These are phyloP conservation scores for Drosophila vallismaia DNA, from an alignment of 2,888 invertebrate genomes.

Conservation along the genomic window DNA sequence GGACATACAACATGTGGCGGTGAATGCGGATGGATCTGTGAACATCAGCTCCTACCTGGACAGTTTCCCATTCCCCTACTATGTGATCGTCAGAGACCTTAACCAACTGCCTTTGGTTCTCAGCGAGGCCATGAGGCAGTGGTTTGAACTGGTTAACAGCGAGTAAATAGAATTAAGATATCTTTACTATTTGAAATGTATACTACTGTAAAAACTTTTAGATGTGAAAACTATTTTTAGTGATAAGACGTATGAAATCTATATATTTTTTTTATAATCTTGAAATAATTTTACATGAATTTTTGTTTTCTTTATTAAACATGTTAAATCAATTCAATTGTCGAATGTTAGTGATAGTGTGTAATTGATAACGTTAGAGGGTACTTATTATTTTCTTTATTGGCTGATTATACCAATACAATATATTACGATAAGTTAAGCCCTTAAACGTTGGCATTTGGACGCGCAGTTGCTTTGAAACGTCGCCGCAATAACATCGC, in stretches of 20 bases:
- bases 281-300: background rate
- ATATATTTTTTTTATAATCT: background rate
- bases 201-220: background rate
- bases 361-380: background rate
- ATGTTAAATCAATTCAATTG: background rate
- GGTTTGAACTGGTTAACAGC: slow-evolving; percentile 96
- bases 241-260: background rate
- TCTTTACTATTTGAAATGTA: background rate
- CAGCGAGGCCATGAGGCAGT: slow-evolving; percentile 98
- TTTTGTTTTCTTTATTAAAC: background rate
- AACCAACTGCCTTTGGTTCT: slow-evolving; percentile 94
- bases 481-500: background rate
- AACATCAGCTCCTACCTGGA: slow-evolving; percentile 94
- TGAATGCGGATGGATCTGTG: slow-evolving; percentile 78
- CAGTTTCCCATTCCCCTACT: slow-evolving; percentile 98
- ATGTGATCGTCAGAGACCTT: slow-evolving; percentile 95
- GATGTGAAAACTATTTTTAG: background rate
- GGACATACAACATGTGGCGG: slow-evolving; percentile 90
- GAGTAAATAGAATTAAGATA: slow-evolving; percentile 60
- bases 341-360: background rate
- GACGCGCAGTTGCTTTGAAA: background rate
- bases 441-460: background rate
- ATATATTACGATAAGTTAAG: background rate
- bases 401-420: background rate
- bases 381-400: background rate